Base-by-base conservation (phyloP, 2,888 invertebrate species). In the Trissoscelio sp. region DNA sequence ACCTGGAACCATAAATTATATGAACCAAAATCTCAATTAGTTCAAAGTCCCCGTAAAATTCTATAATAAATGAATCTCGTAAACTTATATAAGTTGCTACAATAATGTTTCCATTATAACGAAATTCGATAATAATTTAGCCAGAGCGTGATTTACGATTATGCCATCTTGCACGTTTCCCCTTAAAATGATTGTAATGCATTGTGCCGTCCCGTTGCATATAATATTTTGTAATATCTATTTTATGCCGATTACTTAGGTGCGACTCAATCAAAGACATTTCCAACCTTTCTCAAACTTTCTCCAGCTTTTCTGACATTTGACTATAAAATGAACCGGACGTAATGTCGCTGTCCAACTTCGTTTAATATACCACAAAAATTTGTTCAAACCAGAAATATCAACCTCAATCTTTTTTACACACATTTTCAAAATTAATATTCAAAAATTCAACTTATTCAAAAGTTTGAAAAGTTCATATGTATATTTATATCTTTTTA, bases 161-260 rank as follows among this genome's bases (percentile, higher is more conserved):
- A 58, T 48, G 31, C 42, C 39, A 57, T 60, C 28, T 7, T 12
- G 31, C 60, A 3, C 14, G 34, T 64, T 74, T 64, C 57, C 53
- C 22, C 46, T 55, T 46, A 9, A 74, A 64, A 55, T 37, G 12
- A 37, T 60, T 9, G 58, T 58, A 66, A 75, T 24, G 57, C 67
- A 57, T 62, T 64, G 66, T 66, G 14, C 31, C 42, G 39, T 51
- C 53, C 48, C 58, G 67, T 67, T 69, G 77, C 62, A 62, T 55
- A 62, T 20, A 22, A 60, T 42, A 69, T 77, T 69, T 77, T 77
- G 69, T 77, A 77, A 77, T 62, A 69, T 53, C 48, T 39, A 53
- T 62, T 74, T 66, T 57, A 74, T 28, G 46, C 37, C 69, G 67
- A 77, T 77, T 77, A 77, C 75, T 34, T 67, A 67, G 60, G 67